phyloP scores from a whole-genome alignment of 2,113 vertebrate genomes.

The Phoenicopterus ruber region DNA sequence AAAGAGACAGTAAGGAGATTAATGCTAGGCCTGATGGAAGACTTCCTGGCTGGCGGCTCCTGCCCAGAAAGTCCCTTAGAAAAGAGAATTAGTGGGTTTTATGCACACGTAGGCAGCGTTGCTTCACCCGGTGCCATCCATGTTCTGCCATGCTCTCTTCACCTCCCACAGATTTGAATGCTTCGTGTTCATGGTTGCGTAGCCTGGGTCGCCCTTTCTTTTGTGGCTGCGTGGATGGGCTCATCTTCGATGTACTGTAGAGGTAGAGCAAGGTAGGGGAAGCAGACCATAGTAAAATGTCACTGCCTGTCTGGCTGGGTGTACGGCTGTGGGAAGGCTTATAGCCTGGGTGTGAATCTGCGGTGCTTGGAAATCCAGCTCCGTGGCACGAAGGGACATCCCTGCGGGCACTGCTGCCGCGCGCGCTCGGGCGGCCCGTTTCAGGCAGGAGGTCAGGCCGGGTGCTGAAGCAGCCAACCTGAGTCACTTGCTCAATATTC shows the following conservation, averaged over 20 bases:
- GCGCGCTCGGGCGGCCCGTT: rapidly evolving
- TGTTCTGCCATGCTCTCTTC: neutral
- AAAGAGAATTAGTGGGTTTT: neutral
- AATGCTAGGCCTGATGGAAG: neutral
- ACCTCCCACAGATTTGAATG: neutral
- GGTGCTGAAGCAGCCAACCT: neutral
- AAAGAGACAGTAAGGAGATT: neutral
- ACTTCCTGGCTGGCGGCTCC: neutral
- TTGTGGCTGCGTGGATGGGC: neutral
- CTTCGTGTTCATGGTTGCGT: rapidly evolving
- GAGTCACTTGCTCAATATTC: neutral
- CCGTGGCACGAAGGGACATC: neutral
- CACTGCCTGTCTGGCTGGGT: neutral
- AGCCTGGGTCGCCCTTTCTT: neutral
- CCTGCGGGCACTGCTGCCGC: rapidly evolving
- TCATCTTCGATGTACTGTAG: neutral
- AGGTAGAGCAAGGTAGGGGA: neutral
- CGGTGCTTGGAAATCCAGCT: neutral
- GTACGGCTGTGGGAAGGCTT: neutral
- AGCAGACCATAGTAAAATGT: neutral
- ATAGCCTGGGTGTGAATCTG: neutral
- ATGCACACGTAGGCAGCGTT: neutral
- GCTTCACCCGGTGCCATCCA: neutral
- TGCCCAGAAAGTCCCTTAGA: conserved; percentile 3
- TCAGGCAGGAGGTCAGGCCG: neutral